These are phyloP conservation scores for Lasioglossum zephyrum DNA, from an alignment of 2,888 invertebrate genomes.

Conservation along the genomic window DNA sequence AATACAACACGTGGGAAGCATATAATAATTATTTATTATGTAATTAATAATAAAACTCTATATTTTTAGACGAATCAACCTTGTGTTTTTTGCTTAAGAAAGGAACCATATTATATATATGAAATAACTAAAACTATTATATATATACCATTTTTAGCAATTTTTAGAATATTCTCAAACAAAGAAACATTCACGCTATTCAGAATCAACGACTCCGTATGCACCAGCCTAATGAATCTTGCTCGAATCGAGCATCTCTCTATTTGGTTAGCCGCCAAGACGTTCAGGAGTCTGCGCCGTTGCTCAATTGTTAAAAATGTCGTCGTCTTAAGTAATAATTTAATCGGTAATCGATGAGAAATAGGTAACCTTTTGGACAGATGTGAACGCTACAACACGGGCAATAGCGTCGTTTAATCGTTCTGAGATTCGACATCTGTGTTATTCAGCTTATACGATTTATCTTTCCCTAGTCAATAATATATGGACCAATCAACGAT, in stretches of 20 bases:
- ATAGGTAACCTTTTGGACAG: constrained; percentile 68
- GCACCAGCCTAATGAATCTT: background rate
- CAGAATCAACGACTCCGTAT: background rate
- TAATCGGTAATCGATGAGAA: constrained; percentile 69
- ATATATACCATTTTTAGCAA: background rate
- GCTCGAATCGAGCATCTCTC: background rate
- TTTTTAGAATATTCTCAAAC: background rate
- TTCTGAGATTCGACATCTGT: background rate
- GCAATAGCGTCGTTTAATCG: constrained; percentile 26
- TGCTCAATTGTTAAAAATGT: constrained; percentile 59
- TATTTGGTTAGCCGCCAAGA: constrained; percentile 7
- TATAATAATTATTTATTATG: no score
- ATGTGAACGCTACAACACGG: constrained; percentile 44
- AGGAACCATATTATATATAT: no score
- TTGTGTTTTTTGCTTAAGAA: no score
- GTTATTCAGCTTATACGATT: background rate
- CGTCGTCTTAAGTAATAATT: constrained; percentile 59
- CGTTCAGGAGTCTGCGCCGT: constrained; percentile 18
- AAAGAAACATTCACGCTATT: background rate
- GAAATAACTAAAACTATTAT: no score
- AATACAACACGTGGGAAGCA: no score
- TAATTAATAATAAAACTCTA: no score
- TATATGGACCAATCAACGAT: background rate
- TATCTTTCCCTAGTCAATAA: background rate
- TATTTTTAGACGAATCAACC: no score